Evolutionary conservation across 2,888 invertebrate species (phyloP).

Genomic region (Oscheius sp.): DNA sequence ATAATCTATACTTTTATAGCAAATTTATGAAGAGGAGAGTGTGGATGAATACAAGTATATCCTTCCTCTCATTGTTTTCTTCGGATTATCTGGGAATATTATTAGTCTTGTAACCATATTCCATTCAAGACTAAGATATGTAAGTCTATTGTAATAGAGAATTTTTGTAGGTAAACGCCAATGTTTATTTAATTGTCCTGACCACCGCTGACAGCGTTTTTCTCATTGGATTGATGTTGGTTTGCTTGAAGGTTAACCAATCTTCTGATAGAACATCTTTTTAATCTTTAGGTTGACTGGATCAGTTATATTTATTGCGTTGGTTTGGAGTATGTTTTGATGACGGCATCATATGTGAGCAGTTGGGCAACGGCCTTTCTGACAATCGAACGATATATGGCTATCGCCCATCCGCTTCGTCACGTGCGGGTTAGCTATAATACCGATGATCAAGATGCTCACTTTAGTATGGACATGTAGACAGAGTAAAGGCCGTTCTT

Average conservation of each 20-base stretch:
- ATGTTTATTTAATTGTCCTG: slow-evolving; percentile 67
- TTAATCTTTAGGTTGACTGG: slow-evolving; percentile 56
- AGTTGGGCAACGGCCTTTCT: slow-evolving; percentile 68
- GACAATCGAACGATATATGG: slow-evolving; percentile 68
- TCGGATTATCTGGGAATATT: slow-evolving; percentile 64
- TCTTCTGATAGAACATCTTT: not conserved
- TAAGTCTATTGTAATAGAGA: slow-evolving; percentile 40
- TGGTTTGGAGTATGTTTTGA: slow-evolving; percentile 65
- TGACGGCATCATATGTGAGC: slow-evolving; percentile 65
- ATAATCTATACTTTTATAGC: not conserved
- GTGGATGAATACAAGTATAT: slow-evolving; percentile 57
- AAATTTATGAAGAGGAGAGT: slow-evolving; percentile 28
- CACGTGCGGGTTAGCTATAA: slow-evolving; percentile 57
- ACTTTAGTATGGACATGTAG: slow-evolving; percentile 61
- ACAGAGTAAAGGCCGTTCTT: slow-evolving; percentile 53
- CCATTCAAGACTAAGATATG: slow-evolving; percentile 64
- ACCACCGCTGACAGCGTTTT: slow-evolving; percentile 66
- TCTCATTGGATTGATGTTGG: slow-evolving; percentile 58
- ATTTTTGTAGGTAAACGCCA: slow-evolving; percentile 63
- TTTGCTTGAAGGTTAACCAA: slow-evolving; percentile 57
- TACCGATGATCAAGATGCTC: not conserved
- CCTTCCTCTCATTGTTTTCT: slow-evolving; percentile 60
- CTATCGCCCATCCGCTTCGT: slow-evolving; percentile 65
- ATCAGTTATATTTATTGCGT: slow-evolving; percentile 63
- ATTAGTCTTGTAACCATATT: slow-evolving; percentile 68